These are phyloP conservation scores for Linhomoeus sp. DNA, from an alignment of 2,888 invertebrate genomes.

Conservation along the genomic window DNA sequence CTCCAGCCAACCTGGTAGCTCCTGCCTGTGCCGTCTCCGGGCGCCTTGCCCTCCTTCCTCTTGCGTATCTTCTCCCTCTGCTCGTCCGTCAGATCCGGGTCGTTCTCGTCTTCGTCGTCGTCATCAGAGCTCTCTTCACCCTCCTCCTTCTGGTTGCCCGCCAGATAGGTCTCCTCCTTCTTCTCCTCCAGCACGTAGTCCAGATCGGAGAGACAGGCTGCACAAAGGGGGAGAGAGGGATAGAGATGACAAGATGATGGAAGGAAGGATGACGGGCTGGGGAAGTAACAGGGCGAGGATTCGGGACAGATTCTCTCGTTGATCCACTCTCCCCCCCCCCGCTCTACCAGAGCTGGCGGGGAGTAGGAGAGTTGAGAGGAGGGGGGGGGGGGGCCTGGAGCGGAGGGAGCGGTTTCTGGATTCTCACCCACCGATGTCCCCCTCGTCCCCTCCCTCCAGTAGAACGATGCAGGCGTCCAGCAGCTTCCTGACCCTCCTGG, in stretches of 20 bases:
- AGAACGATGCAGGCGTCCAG: slow-evolving; percentile 7
- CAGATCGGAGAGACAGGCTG: slow-evolving; percentile 5
- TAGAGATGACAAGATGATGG: too few relatives aligned
- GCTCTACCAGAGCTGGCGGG: too few relatives aligned
- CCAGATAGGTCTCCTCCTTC: slow-evolving; percentile 3
- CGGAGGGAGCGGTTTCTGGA: too few relatives aligned
- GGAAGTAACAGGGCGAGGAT: too few relatives aligned
- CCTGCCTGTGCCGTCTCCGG: background rate
- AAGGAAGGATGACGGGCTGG: too few relatives aligned
- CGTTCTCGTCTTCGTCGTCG: slow-evolving; percentile 1
- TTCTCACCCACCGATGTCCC: too few relatives aligned
- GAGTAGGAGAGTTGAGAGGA: too few relatives aligned
- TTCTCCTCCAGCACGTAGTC: slow-evolving; percentile 8
- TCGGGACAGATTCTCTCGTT: too few relatives aligned
- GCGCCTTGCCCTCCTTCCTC: background rate
- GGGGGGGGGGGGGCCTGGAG: too few relatives aligned
- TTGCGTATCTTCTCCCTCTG: background rate
- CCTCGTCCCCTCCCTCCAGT: slow-evolving; percentile 5
- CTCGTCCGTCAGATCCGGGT: background rate
- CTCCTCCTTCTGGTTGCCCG: background rate
- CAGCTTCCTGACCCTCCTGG: slow-evolving; percentile 2
- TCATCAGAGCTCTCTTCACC: background rate
- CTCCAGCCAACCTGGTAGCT: too few relatives aligned
- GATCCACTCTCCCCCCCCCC: too few relatives aligned
- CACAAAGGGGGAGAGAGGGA: too few relatives aligned